These are phyloP conservation scores for Ctenoplectra terminalis DNA, from an alignment of 1,140 invertebrate genomes.

Conservation along the genomic window DNA sequence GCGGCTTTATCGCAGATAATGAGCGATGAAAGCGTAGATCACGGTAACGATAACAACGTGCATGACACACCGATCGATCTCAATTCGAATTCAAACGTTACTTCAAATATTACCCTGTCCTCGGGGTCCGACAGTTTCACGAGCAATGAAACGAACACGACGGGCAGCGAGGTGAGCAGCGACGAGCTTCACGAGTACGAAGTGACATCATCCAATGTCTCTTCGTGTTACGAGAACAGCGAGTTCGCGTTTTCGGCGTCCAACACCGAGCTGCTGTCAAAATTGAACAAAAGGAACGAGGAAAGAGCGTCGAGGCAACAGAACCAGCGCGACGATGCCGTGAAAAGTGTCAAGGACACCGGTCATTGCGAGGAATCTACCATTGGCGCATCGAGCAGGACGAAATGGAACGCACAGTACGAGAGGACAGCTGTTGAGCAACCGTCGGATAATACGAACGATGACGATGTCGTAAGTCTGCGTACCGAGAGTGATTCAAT, in stretches of 20 bases:
- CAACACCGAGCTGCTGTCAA: conserved; percentile 40
- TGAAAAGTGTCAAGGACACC: conserved; percentile 6
- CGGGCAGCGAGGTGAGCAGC: conserved; percentile 75
- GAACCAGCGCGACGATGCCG: not conserved
- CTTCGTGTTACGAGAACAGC: not conserved
- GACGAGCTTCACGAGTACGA: conserved; percentile 79
- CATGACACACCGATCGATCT: not conserved
- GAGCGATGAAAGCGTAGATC: conserved; percentile 14
- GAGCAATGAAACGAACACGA: conserved; percentile 74
- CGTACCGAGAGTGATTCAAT: not conserved
- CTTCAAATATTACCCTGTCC: not conserved
- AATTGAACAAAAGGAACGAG: not conserved
- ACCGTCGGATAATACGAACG: not conserved
- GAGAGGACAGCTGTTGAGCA: conserved; percentile 15
- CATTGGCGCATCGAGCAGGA: conserved; percentile 15
- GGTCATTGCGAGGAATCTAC: conserved; percentile 28
- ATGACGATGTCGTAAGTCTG: not conserved
- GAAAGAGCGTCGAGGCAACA: not conserved
- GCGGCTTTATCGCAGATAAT: conserved; percentile 29
- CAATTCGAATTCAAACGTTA: conserved; percentile 26
- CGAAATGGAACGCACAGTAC: conserved; percentile 25
- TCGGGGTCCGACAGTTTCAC: conserved; percentile 68
- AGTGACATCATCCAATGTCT: conserved; percentile 33
- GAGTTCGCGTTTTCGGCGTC: conserved; percentile 10
- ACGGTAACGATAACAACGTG: conserved; percentile 1